Base-by-base conservation (phyloP, 2,797 vertebrate species). In the Hoplostethus atlanticus region DNA sequence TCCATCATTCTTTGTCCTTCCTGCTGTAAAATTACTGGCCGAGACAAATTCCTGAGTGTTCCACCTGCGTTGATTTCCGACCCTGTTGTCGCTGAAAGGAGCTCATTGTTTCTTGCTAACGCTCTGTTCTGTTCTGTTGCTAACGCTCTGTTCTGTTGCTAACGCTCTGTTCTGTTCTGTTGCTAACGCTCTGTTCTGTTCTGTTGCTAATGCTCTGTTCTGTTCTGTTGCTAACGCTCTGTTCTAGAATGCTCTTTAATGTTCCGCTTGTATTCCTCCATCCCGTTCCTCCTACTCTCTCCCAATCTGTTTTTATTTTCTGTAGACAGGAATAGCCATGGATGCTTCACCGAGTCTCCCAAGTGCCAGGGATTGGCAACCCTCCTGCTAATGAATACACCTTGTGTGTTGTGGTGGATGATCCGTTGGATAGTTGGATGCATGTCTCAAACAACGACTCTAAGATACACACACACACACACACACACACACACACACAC, bases 231-330 rank as follows among this genome's bases (percentile, higher is more conserved):
- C 76, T 64, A 73, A 77, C 74, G 15, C 52, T 83, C 48, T 34
- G 64, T 56, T 68, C 60, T 50, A 52, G 50, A 85, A 83, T 80
- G 70, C 79, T 73, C 67, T 82, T 86, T 85, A 84, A 89, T 86
- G 86, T 89, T 91, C 76, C 59, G 68, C 84, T 78, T 77, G 67
- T 77, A 65, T 88, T 90, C 81, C 63, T 70, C 74, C 68, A 54
- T 72, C 71, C 40, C 44, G 28, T 73, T 76, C 31, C 7, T 80
- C 68, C 47, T 71, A 79, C 77, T 86, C 68, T 61, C n/a, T 57
- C 56, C 78, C 80, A 81, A 74, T 89, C 75, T 83, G 73, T 84
- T 91, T 86, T 85, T 80, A 77, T 87, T 84, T 83, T 86, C 73
- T 52, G 13, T 80, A 78, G 81, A 71, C 77, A 79, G 77, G 65